Percentiles rank a stretch among this genome's conserved stretches.
These are phyloP conservation scores for Valencia hispanica DNA, from an alignment of 2,797 vertebrate species.

Conservation along the genomic window DNA sequence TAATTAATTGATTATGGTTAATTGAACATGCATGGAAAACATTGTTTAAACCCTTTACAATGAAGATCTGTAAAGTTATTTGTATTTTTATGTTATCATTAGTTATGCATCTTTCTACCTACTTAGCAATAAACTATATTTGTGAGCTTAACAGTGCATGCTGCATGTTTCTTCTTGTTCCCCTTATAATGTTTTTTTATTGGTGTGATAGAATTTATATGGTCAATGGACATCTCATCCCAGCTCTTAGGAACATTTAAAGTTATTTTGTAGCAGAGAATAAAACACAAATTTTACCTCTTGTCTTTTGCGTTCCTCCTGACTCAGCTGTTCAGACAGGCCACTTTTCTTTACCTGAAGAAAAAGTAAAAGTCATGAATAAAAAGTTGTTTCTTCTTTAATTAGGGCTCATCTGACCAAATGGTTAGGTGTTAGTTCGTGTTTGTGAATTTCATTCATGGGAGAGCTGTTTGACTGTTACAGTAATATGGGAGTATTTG, in stretches of 20 bases:
- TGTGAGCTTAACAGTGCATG: neutral
- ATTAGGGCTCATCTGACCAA: neutral
- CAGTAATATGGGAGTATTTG: neutral
- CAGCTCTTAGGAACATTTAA: neutral
- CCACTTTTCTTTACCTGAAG: constrained; percentile 93
- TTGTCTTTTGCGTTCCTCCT: constrained; percentile 94
- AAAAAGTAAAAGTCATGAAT: constrained; percentile 15
- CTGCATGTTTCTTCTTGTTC: constrained; percentile 3
- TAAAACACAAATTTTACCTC: constrained; percentile 82
- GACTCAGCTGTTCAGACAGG: constrained; percentile 83
- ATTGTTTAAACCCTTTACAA: no score
- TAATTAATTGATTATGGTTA: no score
- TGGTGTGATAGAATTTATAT: constrained; percentile 16
- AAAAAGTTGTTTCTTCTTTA: neutral
- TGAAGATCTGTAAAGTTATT: no score
- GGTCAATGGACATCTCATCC: constrained; percentile 5
- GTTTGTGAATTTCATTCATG: neutral
- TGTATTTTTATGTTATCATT: no score
- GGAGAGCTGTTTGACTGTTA: neutral
- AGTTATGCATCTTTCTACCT: neutral
- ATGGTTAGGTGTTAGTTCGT: constrained; percentile 3
- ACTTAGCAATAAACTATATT: constrained; percentile 9
- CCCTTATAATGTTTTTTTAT: constrained; percentile 31
- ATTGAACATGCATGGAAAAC: no score
- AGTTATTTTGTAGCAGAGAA: neutral